Conservation (phyloP, 2,888 invertebrate species). For the Pimpla rufipes region DNA sequence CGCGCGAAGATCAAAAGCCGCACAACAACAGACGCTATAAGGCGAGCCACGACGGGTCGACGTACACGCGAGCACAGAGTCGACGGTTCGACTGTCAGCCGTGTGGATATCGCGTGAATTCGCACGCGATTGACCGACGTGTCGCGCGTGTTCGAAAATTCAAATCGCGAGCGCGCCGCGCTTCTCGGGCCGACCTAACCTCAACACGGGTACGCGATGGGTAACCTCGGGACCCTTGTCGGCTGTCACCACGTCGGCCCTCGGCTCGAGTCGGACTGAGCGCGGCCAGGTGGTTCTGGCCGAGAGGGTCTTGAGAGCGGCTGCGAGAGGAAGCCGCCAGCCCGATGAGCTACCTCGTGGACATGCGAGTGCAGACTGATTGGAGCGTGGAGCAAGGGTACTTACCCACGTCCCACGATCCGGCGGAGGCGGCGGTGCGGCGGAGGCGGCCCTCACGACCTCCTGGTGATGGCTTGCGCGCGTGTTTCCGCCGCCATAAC, state of each 20-base stretch:
- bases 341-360: slow-evolving; percentile 82
- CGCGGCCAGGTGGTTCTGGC: slow-evolving; percentile 67
- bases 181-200: slow-evolving; percentile 61
- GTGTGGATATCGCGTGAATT: too few species aligned
- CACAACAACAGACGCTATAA: slow-evolving; percentile 50
- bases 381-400: slow-evolving; percentile 81
- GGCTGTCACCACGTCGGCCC: slow-evolving; percentile 69
- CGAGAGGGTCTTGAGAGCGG: slow-evolving; percentile 62
- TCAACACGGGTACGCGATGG: slow-evolving; percentile 57
- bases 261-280: slow-evolving; percentile 71
- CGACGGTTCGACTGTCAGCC: too few species aligned
- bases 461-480: slow-evolving; percentile 72
- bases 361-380: slow-evolving; percentile 85
- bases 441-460: slow-evolving; percentile 76
- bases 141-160: slow-evolving; percentile 43
- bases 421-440: slow-evolving; percentile 76
- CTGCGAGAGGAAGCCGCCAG: slow-evolving; percentile 81
- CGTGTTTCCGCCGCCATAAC: slow-evolving; percentile 74
- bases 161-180: slow-evolving; percentile 65
- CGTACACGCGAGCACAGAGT: slow-evolving; percentile 28
- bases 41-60: slow-evolving; percentile 17
- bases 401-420: slow-evolving; percentile 83
- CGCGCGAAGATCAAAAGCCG: slow-evolving; percentile 59
- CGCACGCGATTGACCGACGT: not conserved
- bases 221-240: slow-evolving; percentile 63